Percentiles rank a stretch among this genome's conserved stretches.
Conservation (phyloP, 2,888 invertebrate genomes). For the Coleophora flavipennella region DNA sequence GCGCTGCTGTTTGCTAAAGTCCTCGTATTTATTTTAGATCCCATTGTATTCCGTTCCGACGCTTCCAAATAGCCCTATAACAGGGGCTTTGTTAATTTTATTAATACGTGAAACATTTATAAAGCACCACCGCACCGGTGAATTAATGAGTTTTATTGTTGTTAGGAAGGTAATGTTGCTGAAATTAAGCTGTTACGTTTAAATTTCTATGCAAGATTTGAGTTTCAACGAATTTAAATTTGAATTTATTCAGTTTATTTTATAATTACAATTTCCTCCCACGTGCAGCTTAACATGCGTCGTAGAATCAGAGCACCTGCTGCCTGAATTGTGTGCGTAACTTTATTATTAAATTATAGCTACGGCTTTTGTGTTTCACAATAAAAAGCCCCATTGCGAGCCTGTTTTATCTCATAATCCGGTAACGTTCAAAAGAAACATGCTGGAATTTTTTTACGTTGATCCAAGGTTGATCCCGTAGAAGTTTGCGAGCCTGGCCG, state of each 20-base stretch:
- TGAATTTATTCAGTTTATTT: slow-evolving; percentile 51
- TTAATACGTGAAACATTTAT: slow-evolving; percentile 72
- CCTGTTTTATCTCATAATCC: slow-evolving; percentile 37
- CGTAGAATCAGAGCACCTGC: slow-evolving; percentile 44
- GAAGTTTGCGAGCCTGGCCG: slow-evolving; percentile 22
- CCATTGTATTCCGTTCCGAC: slow-evolving; percentile 60
- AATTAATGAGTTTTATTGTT: slow-evolving; percentile 72
- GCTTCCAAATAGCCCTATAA: slow-evolving; percentile 64
- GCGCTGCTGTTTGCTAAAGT: slow-evolving; percentile 64
- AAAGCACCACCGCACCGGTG: slow-evolving; percentile 61
- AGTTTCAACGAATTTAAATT: slow-evolving; percentile 38
- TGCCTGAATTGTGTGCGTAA: slow-evolving; percentile 23
- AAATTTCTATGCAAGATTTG: slow-evolving; percentile 33
- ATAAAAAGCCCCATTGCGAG: not conserved
- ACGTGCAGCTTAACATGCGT: slow-evolving; percentile 23
- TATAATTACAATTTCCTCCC: slow-evolving; percentile 38
- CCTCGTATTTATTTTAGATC: slow-evolving; percentile 70
- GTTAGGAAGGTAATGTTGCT: slow-evolving; percentile 57
- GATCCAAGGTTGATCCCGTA: slow-evolving; percentile 53
- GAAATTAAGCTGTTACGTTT: slow-evolving; percentile 47
- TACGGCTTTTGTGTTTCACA: slow-evolving; percentile 22
- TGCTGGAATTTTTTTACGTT: slow-evolving; percentile 44
- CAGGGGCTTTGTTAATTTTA: slow-evolving; percentile 69
- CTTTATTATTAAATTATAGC: slow-evolving; percentile 33
- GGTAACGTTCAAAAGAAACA: slow-evolving; percentile 45